A percentile compares a stretch with the other conserved stretches of the same genome.
phyloP scores from a whole-genome alignment of 2,113 vertebrate genomes.

The Leucosticte australis region DNA sequence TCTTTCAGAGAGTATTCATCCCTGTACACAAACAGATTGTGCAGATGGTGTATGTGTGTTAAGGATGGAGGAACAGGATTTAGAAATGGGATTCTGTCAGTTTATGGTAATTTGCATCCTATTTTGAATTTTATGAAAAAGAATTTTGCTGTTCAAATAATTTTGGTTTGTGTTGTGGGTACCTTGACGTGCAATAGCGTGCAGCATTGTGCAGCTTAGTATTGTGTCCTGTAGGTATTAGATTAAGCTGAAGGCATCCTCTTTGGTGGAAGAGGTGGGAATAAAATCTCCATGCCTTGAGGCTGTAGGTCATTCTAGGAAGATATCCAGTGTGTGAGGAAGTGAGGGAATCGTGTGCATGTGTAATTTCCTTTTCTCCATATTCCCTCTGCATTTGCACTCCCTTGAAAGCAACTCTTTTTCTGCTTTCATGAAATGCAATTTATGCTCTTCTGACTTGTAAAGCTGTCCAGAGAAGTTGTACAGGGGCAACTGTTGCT shows the following conservation, averaged over 20 bases:
- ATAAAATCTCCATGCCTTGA: background rate
- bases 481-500: background rate
- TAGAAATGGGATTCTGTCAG: background rate
- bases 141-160: background rate
- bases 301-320: background rate
- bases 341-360: background rate
- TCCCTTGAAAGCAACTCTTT: background rate
- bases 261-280: background rate
- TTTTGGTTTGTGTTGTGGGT: background rate
- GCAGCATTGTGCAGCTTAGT: background rate
- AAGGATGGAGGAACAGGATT: background rate
- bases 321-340: background rate
- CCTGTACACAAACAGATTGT: background rate
- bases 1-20: background rate
- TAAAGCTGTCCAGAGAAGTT: background rate
- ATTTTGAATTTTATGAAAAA: background rate
- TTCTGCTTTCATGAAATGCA: constrained; percentile 3
- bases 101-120: background rate
- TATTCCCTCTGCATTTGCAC: background rate
- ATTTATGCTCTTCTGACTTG: background rate
- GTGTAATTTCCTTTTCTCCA: background rate
- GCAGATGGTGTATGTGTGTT: background rate
- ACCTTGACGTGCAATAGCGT: background rate
- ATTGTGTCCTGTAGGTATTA: background rate
- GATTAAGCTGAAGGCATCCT: background rate